Evolutionary conservation across 1,140 invertebrate genomes (phyloP).

Genomic region (Alviniconcha marisindica): DNA sequence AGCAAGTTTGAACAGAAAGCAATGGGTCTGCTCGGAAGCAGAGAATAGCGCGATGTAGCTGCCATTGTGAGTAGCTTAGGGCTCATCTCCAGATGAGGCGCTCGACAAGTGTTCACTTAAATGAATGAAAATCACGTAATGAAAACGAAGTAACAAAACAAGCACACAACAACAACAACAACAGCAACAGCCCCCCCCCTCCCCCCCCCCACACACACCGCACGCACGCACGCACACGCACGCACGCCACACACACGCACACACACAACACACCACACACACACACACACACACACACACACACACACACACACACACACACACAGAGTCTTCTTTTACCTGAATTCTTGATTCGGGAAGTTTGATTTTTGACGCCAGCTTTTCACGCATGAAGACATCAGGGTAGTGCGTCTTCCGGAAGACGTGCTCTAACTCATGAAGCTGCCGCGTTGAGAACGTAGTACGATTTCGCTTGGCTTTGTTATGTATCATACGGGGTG

Average conservation of each 20-base stretch:
- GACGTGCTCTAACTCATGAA: constrained; percentile 71
- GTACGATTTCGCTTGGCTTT: constrained; percentile 70
- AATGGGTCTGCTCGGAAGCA: too few relatives aligned
- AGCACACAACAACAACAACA: too few relatives aligned
- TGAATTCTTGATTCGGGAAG: constrained; percentile 73
- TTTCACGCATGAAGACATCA: constrained; percentile 72
- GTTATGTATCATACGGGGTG: background rate
- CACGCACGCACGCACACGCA: background rate
- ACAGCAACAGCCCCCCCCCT: too few relatives aligned
- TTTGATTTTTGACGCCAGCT: constrained; percentile 65
- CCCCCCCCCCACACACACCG: background rate
- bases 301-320: background rate
- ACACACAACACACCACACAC: too few relatives aligned
- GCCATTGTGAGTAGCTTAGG: too few relatives aligned
- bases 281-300: background rate
- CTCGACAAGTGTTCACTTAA: too few relatives aligned
- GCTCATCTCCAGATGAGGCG: too few relatives aligned
- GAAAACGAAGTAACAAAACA: too few relatives aligned
- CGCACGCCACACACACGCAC: too few relatives aligned
- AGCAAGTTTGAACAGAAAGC: too few relatives aligned
- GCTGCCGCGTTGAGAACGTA: constrained; percentile 71
- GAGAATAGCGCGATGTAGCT: too few relatives aligned
- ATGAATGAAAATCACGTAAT: too few relatives aligned
- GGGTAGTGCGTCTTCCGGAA: constrained; percentile 75
- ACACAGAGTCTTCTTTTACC: constrained; percentile 47